Conservation (phyloP, 2,888 invertebrate species). For the Habrosyne pyritoides region DNA sequence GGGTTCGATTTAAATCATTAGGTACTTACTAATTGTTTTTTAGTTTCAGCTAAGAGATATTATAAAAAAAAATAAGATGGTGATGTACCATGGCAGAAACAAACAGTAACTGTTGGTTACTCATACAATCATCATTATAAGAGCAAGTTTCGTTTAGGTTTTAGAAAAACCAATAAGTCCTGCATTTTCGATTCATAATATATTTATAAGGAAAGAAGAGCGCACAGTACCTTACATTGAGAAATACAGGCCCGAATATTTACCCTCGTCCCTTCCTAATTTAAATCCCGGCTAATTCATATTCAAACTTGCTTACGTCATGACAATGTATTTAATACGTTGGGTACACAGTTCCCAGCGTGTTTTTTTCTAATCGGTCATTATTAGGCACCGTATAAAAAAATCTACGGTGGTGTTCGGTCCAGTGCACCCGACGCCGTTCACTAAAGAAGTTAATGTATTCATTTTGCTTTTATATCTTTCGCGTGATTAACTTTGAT, state of each 20-base stretch:
- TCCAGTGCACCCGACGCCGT: conserved; percentile 65
- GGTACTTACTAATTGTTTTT: no score
- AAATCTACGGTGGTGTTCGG: conserved; percentile 52
- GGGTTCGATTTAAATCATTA: no score
- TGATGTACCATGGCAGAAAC: no score
- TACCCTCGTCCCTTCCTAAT: conserved; percentile 23
- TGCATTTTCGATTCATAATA: no score
- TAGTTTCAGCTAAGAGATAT: no score
- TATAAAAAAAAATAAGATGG: no score
- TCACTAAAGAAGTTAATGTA: conserved; percentile 73
- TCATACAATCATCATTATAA: no score
- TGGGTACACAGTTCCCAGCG: conserved; percentile 61
- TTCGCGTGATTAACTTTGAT: conserved; percentile 83
- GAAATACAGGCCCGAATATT: conserved; percentile 2
- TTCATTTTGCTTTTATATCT: conserved; percentile 81
- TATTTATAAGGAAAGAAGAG: not conserved
- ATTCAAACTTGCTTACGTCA: conserved; percentile 73
- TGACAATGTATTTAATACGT: conserved; percentile 67
- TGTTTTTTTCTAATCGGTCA: conserved; percentile 71
- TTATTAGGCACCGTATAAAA: conserved; percentile 69
- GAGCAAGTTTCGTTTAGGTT: no score
- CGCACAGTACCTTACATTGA: not conserved
- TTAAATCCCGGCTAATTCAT: conserved; percentile 67
- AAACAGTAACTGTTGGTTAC: not conserved
- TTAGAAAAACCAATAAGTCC: no score